Evolutionary conservation across 2,113 vertebrate species (phyloP), one percentile per base, ranked within the genome.

Genomic region (Lophura nycthemera): DNA sequence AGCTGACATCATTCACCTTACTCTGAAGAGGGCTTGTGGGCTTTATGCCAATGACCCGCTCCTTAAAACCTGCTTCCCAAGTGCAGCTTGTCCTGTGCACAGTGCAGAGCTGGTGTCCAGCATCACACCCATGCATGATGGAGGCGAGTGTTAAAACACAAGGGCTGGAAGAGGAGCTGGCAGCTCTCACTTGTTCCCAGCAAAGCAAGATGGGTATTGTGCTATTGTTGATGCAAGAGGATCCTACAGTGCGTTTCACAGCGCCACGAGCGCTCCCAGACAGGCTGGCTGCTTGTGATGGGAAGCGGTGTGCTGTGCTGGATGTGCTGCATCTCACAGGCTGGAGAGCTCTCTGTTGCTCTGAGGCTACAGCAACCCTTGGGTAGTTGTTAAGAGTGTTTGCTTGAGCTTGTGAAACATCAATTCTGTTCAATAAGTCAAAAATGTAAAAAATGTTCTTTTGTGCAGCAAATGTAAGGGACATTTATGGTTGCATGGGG

Each of bases 211-310:
- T 12, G 73, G 77, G 17, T 50, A 6, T 29, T 47, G 12, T 67
- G 52, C 38, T 54, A 0, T 17, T 56, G 8, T 10, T 38, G 5
- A 20, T 1, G 52, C 63, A 6, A 6, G n/a, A 59, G 57, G 13
- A 24, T 15, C 65, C 57, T 63, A 25, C 2, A 3, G n/a, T 2
- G 1, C 1, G 1, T 32, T 52, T 54, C 3, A 3, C 1, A 6
- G 56, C 1, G 0, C 47, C 1, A 2, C 5, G 1, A 50, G 30
- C 1, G n/a, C 45, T 11, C 18, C 0, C 54, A 3, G 11, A 13
- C 22, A 14, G 72, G 29, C 34, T 32, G 2, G 34, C 1, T 1
- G 30, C 22, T 17, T 21, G n/a, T 0, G 0, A 36, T 12, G 80
- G 60, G 80, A 47, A 0, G 10, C 4, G 0, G 24, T 0, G 4